These are phyloP conservation scores for Cotesia glomerata DNA, from an alignment of 1,140 invertebrate species.

Conservation along the genomic window DNA sequence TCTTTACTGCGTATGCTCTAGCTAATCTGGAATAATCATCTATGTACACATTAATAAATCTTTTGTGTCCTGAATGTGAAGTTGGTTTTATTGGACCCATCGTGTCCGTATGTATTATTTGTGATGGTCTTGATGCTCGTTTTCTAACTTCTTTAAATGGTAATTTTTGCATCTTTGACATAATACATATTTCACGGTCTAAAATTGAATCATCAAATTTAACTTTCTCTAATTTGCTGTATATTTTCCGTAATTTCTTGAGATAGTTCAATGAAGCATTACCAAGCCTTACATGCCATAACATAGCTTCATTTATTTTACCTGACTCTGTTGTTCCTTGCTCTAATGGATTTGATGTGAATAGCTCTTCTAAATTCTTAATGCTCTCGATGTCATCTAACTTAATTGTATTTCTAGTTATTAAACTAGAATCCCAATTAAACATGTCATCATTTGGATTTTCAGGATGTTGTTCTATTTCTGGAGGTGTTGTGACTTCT, in stretches of 20 bases:
- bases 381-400: slow-evolving; percentile 24
- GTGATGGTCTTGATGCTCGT: slow-evolving; percentile 27
- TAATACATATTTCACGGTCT: slow-evolving; percentile 38
- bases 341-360: slow-evolving; percentile 16
- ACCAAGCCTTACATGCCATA: slow-evolving; percentile 39
- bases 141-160: slow-evolving; percentile 32
- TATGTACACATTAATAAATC: slow-evolving; percentile 1
- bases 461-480: slow-evolving; percentile 12
- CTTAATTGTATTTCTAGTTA: slow-evolving; percentile 23
- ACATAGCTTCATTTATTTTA: slow-evolving; percentile 33
- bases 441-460: no score
- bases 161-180: slow-evolving; percentile 36
- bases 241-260: slow-evolving; percentile 34
- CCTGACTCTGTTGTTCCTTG: slow-evolving; percentile 6
- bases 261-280: slow-evolving; percentile 39
- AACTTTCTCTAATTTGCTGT: slow-evolving; percentile 31
- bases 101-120: slow-evolving; percentile 27
- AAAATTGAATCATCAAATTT: slow-evolving; percentile 37
- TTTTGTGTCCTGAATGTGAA: slow-evolving; percentile 25
- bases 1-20: no score
- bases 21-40: no score
- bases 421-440: slow-evolving; percentile 14
- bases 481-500: slow-evolving; percentile 1
- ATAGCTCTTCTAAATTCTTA: slow-evolving; percentile 26
- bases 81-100: slow-evolving; percentile 33